These are phyloP conservation scores for Augiades crinisus DNA, from an alignment of 2,888 invertebrate species.

Conservation along the genomic window DNA sequence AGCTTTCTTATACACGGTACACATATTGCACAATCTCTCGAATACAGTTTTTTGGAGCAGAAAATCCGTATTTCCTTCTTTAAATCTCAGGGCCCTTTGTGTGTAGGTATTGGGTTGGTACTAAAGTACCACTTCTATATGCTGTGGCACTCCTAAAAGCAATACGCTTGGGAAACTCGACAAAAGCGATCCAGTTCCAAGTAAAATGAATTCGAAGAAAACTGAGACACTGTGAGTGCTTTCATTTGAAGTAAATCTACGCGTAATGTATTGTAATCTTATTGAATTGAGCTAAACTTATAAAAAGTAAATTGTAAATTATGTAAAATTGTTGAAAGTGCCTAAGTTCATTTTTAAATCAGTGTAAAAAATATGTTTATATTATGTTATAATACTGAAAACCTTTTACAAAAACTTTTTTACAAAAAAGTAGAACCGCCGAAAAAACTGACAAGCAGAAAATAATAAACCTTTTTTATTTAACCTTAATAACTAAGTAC, in stretches of 20 bases:
- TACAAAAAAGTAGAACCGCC: too few relatives aligned
- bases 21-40: background rate
- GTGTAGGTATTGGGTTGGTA: background rate
- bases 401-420: too few relatives aligned
- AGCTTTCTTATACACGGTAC: background rate
- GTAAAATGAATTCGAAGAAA: conserved; percentile 1
- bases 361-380: too few relatives aligned
- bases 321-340: too few relatives aligned
- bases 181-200: conserved; percentile 3
- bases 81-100: background rate
- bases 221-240: background rate
- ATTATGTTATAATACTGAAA: too few relatives aligned
- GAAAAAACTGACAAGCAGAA: too few relatives aligned
- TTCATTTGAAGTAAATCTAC: conserved; percentile 9
- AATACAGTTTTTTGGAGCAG: background rate
- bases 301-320: too few relatives aligned
- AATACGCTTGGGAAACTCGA: conserved; percentile 3
- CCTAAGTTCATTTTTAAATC: too few relatives aligned
- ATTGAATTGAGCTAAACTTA: too few relatives aligned
- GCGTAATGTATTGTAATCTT: background rate
- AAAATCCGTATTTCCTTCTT: background rate
- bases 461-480: too few relatives aligned
- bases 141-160: background rate
- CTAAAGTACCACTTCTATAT: background rate
- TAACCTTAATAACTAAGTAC: too few relatives aligned